Evolutionary conservation across 2,888 invertebrate genomes (phyloP), one percentile per base, ranked within the genome.

Genomic region (Aspidiotus rigidus): DNA sequence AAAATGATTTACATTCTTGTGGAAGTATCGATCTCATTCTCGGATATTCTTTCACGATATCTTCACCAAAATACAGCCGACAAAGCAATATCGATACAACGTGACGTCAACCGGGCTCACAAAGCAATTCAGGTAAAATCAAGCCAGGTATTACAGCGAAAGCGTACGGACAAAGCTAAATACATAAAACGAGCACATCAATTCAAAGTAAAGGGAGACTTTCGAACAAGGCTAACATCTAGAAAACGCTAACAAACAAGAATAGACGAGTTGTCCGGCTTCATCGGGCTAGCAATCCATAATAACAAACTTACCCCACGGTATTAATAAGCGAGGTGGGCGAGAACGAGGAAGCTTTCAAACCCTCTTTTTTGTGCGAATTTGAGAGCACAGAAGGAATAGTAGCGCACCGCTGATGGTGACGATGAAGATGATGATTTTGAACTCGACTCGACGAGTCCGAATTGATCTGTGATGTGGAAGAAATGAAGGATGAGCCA

Each of bases 401-500:
- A 49, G 66, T 66, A 44, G 66, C 66, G 56, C 69, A 69, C 39
- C 69, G 69, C 74, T 72, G 74, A 74, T 64, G 64, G 57, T 64
- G 64, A 44, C 69, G 75, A 75, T 69, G 75, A 74, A 64, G 75
- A 74, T 71, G 71, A 64, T 44, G 41, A 69, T 64, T 60, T 71
- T 72, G 71, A 62, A 71, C 71, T 28, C 73, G 72, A 72, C 71
- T 69, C 61, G 73, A 72, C 55, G 72, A 73, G 69, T 70, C 72
- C 69, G 64, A 70, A 74, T 75, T 71, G 73, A 73, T 74, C 66
- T 66, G 66, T 74, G 75, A 74, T 74, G 77, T 72, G 57, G 74
- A 73, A 49, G 74, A 73, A 64, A 76, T 83, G 82, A 80, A 79
- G 80, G 80, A 79, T 79, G 80, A 80, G 80, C 83, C 82, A 79